Conservation (phyloP, 2,888 invertebrate species). For the Rotaria magnacalcarata region DNA sequence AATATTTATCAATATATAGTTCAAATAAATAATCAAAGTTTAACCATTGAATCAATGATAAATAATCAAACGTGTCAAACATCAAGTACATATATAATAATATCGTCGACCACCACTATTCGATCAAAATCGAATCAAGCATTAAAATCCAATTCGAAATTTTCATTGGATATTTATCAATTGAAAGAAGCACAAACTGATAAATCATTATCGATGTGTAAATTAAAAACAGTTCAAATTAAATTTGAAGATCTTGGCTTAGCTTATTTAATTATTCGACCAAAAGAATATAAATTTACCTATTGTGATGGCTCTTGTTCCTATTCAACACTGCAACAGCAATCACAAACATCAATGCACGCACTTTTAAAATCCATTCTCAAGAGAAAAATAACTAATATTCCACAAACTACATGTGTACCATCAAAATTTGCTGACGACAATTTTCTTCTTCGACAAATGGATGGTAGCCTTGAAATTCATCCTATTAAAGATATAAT, state of each 20-base stretch:
- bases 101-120: background rate
- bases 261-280: constrained; percentile 32
- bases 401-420: constrained; percentile 12
- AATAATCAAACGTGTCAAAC: constrained; percentile 4
- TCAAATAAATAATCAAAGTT: background rate
- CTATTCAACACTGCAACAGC: background rate
- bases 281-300: constrained; percentile 24
- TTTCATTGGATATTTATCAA: background rate
- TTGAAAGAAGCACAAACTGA: background rate
- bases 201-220: background rate
- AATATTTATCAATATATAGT: background rate
- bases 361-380: background rate
- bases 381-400: background rate
- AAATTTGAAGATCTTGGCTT: constrained; percentile 27
- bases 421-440: constrained; percentile 21
- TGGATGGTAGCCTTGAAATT: background rate
- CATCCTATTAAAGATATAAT: background rate
- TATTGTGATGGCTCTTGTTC: constrained; percentile 36
- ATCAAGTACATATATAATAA: background rate
- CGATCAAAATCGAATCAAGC: background rate
- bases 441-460: constrained; percentile 8
- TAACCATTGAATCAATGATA: background rate
- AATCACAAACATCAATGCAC: background rate
- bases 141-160: background rate
- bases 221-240: background rate